phyloP scores from a whole-genome alignment of 1,140 invertebrate species.

The Drosophila oshimai region DNA sequence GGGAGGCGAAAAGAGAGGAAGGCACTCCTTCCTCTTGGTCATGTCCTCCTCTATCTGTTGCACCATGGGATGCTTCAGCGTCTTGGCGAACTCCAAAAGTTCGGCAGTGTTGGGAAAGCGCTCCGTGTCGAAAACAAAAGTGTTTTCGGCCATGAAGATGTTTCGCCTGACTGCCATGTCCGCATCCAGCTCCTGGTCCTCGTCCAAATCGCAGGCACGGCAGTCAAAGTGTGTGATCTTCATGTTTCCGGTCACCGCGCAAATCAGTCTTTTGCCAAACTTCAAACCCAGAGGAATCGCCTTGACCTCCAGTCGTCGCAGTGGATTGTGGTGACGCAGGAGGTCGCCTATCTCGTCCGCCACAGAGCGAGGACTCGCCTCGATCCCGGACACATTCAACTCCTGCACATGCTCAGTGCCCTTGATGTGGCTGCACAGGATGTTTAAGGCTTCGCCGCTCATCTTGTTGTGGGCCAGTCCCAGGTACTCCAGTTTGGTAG shows the following conservation, averaged over 20 bases:
- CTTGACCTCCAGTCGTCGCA: conserved; percentile 30
- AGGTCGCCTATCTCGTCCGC: conserved; percentile 9
- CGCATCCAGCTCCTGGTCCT: conserved; percentile 35
- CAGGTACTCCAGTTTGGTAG: conserved; percentile 37
- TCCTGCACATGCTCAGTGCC: conserved; percentile 44
- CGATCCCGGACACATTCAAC: conserved; percentile 41
- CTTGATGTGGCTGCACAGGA: conserved; percentile 9
- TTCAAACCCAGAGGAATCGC: conserved; percentile 1
- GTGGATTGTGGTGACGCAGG: conserved; percentile 31
- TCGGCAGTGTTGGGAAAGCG: conserved; percentile 7
- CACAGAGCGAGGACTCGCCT: background rate
- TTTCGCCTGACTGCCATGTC: conserved; percentile 45
- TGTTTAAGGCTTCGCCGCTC: background rate
- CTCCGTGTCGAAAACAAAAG: conserved; percentile 27
- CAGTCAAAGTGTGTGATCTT: conserved; percentile 32
- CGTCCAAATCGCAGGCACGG: conserved; percentile 37
- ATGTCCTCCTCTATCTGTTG: background rate
- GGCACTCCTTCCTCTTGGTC: background rate
- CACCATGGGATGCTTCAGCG: conserved; percentile 17
- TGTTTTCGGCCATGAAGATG: background rate
- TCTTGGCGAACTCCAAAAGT: background rate
- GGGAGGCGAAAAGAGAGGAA: background rate
- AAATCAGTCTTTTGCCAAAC: conserved; percentile 7
- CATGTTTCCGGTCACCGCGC: conserved; percentile 9
- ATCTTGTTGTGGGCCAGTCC: conserved; percentile 60